Conservation (phyloP, 2,113 vertebrate genomes). For the Candoia aspera region DNA sequence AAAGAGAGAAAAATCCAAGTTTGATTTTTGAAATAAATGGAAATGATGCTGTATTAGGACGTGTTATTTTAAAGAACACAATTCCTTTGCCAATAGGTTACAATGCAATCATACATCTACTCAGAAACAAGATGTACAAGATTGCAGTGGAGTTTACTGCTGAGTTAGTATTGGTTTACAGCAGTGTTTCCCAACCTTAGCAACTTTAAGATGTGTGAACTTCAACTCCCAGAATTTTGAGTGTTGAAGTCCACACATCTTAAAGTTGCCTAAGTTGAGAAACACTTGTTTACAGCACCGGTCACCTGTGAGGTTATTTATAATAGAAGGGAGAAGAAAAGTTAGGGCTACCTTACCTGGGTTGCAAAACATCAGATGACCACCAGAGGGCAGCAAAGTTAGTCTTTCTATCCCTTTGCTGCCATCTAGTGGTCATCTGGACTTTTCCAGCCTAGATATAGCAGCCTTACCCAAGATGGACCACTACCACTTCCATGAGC, state of each 20-base stretch:
- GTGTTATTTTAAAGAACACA: neutral
- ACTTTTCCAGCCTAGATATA: neutral
- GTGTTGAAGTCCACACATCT: neutral
- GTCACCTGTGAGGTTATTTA: neutral
- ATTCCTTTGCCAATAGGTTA: neutral
- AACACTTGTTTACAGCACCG: neutral
- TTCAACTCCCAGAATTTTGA: neutral
- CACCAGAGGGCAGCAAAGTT: neutral
- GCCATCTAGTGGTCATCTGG: neutral
- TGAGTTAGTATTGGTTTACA: neutral
- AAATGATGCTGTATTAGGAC: neutral
- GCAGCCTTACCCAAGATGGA: neutral
- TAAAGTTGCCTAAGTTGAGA: neutral
- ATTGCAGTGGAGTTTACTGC: neutral
- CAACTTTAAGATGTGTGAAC: neutral
- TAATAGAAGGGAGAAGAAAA: neutral
- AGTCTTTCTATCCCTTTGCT: neutral
- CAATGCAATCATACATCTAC: neutral
- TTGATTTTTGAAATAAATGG: neutral
- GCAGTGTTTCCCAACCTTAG: neutral
- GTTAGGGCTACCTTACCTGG: neutral
- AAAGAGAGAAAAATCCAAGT: neutral
- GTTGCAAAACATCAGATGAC: neutral
- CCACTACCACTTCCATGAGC: neutral
- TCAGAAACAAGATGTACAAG: neutral